Conservation (phyloP, 2,797 vertebrate species). For the Natrix natrix region DNA sequence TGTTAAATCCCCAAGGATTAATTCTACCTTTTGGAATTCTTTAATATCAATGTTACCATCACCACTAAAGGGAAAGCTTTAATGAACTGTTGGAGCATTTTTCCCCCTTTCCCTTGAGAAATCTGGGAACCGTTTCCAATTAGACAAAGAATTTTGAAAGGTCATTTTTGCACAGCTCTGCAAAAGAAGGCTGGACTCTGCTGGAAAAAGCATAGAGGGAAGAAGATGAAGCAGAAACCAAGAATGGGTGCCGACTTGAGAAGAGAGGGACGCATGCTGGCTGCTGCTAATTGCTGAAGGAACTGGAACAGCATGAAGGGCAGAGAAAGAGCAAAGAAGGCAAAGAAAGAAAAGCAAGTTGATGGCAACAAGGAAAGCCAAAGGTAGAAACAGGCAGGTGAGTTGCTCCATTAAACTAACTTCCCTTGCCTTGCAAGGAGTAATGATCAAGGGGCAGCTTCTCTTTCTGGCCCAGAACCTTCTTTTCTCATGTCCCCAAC, state of each 20-base stretch:
- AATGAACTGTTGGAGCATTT: neutral
- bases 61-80: neutral
- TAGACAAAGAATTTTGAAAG: neutral
- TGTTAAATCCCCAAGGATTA: neutral
- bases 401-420: neutral
- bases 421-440: neutral
- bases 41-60: neutral
- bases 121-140: neutral
- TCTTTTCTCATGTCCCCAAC: neutral
- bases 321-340: neutral
- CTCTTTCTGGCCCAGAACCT: neutral
- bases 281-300: neutral
- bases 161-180: neutral
- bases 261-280: neutral
- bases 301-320: neutral
- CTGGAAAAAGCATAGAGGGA: neutral
- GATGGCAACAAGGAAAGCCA: neutral
- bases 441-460: neutral
- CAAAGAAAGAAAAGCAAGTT: neutral
- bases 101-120: neutral
- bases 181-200: neutral
- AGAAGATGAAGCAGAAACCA: neutral
- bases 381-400: neutral
- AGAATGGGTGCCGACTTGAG: neutral
- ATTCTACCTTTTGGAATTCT: neutral